Conservation (phyloP, 2,888 invertebrate genomes). For the Eupsilia transversa region DNA sequence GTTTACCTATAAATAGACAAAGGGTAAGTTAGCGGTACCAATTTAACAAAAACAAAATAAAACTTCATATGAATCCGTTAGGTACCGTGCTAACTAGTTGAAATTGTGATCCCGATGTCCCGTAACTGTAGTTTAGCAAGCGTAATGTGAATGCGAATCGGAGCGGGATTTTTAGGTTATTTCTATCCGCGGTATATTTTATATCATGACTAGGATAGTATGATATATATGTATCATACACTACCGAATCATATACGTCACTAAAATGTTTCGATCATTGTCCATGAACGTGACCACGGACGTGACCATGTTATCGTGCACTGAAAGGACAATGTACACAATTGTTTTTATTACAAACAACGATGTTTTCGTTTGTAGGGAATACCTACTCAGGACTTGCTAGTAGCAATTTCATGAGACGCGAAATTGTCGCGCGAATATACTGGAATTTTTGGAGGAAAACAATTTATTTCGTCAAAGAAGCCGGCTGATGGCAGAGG, state of each 20-base stretch:
- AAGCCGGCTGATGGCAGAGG: not conserved
- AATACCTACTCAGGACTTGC: not conserved
- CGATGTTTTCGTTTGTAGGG: not conserved
- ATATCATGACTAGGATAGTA: not conserved
- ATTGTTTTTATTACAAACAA: constrained; percentile 1
- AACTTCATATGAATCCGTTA: not conserved
- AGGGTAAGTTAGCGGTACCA: not conserved
- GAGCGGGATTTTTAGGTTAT: not conserved
- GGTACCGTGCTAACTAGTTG: not conserved
- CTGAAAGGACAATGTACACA: constrained; percentile 1
- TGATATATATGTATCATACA: no score
- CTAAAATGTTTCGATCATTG: not conserved
- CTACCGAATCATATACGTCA: not conserved
- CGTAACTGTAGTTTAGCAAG: not conserved
- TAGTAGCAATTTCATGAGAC: constrained; percentile 4
- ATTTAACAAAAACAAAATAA: not conserved
- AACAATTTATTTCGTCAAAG: constrained; percentile 15
- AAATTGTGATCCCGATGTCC: not conserved
- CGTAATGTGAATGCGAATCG: not conserved
- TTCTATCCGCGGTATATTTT: not conserved
- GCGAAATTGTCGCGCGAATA: constrained; percentile 6
- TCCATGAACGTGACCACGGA: not conserved
- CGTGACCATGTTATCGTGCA: not conserved
- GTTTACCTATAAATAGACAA: constrained; percentile 23
- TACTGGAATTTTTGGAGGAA: constrained; percentile 20